Evolutionary conservation across 2,113 vertebrate genomes (phyloP).

Genomic region (Gadus macrocephalus): DNA sequence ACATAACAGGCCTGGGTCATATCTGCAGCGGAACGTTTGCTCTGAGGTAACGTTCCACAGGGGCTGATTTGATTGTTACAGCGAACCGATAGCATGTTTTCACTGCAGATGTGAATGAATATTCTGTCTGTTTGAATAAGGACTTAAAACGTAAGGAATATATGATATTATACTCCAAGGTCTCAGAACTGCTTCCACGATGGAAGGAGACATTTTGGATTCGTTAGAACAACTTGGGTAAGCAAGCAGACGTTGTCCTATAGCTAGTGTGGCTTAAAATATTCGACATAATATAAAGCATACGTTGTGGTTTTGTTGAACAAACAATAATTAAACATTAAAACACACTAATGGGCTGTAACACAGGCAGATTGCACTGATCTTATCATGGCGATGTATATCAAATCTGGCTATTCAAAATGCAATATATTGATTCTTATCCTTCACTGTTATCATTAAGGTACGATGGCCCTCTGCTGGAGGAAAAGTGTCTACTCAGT

Average conservation of each 20-base stretch:
- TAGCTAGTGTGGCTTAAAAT: too few species aligned
- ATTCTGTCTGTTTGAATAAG: too few species aligned
- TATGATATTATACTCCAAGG: too few species aligned
- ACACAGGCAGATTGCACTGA: too few species aligned
- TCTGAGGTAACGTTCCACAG: background rate
- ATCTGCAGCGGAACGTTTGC: background rate
- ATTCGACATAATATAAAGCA: too few species aligned
- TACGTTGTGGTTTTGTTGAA: too few species aligned
- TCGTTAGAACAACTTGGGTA: constrained; percentile 68
- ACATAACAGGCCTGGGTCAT: background rate
- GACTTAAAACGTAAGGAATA: too few species aligned
- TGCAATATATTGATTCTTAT: background rate
- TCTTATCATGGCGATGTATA: background rate
- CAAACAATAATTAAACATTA: too few species aligned
- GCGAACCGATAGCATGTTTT: background rate
- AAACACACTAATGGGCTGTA: too few species aligned
- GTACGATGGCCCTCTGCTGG: constrained; percentile 82
- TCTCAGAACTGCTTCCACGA: constrained; percentile 12
- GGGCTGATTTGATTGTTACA: background rate
- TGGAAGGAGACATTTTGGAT: constrained; percentile 70
- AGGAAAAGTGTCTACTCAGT: constrained; percentile 76
- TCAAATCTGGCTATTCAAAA: too few species aligned
- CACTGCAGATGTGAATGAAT: too few species aligned
- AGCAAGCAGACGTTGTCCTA: constrained; percentile 18
- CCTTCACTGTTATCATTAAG: constrained; percentile 51